phyloP scores from a whole-genome alignment of 2,888 invertebrate species.

The Parascotia fuliginaria region DNA sequence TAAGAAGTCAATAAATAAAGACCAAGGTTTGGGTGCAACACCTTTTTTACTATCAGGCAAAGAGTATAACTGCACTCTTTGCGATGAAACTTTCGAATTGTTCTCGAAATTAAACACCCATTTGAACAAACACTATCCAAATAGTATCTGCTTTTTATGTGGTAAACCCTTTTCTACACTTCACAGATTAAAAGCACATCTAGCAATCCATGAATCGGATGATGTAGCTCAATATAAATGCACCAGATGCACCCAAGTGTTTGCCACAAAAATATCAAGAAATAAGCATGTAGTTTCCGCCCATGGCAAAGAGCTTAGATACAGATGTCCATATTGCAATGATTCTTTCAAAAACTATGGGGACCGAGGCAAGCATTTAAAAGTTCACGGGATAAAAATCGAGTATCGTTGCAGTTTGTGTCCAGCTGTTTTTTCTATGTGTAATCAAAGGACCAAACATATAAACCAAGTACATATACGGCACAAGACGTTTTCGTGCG shows the following conservation, averaged over 20 bases:
- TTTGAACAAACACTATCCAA: conserved; percentile 73
- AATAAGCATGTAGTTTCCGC: conserved; percentile 58
- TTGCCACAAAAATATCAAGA: conserved; percentile 53
- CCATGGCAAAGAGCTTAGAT: conserved; percentile 59
- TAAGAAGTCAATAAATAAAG: conserved; percentile 56
- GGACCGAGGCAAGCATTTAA: conserved; percentile 62
- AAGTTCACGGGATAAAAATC: conserved; percentile 61
- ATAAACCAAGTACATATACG: conserved; percentile 68
- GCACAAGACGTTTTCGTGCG: conserved; percentile 63
- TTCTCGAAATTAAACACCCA: conserved; percentile 73
- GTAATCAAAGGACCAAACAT: conserved; percentile 69
- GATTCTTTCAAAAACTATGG: conserved; percentile 68
- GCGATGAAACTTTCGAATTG: conserved; percentile 61
- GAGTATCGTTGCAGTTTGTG: conserved; percentile 74
- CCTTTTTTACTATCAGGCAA: conserved; percentile 62
- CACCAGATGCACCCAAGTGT: conserved; percentile 61
- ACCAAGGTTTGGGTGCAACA: conserved; percentile 63
- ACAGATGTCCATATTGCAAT: conserved; percentile 64
- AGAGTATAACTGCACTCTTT: conserved; percentile 61
- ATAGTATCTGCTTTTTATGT: conserved; percentile 73
- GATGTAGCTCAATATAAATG: conserved; percentile 55
- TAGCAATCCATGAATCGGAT: conserved; percentile 55
- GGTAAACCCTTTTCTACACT: conserved; percentile 69
- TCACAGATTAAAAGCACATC: conserved; percentile 65
- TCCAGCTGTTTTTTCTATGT: conserved; percentile 65